These are phyloP conservation scores for Nothobranchius kuhntae DNA, from an alignment of 2,113 vertebrate species.

Conservation along the genomic window DNA sequence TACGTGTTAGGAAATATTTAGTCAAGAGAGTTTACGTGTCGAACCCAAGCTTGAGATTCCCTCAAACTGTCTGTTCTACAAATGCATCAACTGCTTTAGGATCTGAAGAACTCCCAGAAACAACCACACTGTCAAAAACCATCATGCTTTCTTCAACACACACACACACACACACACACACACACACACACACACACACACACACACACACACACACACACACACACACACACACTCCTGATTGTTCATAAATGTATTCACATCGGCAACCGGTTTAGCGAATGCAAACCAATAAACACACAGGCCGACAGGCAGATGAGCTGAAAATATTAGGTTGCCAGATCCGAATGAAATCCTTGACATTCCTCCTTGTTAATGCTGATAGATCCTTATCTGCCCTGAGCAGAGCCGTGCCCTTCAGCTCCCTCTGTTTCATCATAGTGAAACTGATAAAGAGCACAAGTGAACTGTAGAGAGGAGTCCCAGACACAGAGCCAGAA, in stretches of 20 bases:
- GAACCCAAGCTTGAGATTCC: neutral
- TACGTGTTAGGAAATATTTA: too few relatives aligned
- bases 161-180: too few relatives aligned
- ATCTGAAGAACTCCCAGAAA: neutral
- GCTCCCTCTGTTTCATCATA: slow-evolving; percentile 42
- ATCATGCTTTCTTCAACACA: neutral
- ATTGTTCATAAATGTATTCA: neutral
- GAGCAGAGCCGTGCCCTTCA: slow-evolving; percentile 27
- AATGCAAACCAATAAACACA: neutral
- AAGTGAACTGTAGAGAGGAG: slow-evolving; percentile 32
- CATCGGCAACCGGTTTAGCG: neutral
- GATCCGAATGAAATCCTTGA: slow-evolving; percentile 15
- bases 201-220: too few relatives aligned
- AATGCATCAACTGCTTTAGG: neutral
- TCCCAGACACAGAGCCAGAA: slow-evolving; percentile 44
- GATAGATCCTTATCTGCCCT: slow-evolving; percentile 28
- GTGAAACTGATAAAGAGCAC: slow-evolving; percentile 47
- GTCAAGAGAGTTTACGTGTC: neutral
- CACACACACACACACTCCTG: neutral
- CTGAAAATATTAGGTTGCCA: neutral
- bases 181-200: neutral
- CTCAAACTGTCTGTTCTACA: too few relatives aligned
- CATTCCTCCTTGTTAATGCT: slow-evolving; percentile 26
- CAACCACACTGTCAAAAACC: neutral
- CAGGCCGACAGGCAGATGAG: neutral